Percentiles rank a stretch among this genome's conserved stretches.
These are phyloP conservation scores for Nomia melanderi DNA, from an alignment of 1,140 invertebrate genomes.

Conservation along the genomic window DNA sequence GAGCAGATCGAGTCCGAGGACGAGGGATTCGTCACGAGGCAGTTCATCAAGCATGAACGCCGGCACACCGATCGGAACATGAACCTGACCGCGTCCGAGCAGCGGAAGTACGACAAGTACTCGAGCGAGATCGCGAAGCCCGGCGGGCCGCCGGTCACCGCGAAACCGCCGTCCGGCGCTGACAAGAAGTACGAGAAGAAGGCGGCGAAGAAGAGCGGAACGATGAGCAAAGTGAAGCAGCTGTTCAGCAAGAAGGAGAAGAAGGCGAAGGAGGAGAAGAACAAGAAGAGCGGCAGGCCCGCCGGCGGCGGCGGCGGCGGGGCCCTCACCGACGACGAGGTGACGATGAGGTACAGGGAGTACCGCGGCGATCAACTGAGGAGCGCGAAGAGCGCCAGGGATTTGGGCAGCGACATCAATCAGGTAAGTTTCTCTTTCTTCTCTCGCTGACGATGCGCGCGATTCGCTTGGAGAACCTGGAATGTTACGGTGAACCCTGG, in stretches of 20 bases:
- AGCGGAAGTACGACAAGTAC: constrained; percentile 81
- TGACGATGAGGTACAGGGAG: constrained; percentile 76
- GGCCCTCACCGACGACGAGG: constrained; percentile 76
- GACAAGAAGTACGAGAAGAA: constrained; percentile 79
- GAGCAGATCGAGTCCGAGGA: constrained; percentile 83
- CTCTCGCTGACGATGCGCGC: too few species aligned
- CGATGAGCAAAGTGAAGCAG: constrained; percentile 79
- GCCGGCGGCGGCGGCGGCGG: constrained; percentile 71
- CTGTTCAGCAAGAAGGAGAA: constrained; percentile 79
- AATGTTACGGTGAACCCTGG: too few species aligned
- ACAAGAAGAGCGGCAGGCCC: constrained; percentile 69
- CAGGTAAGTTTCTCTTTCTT: constrained; percentile 64
- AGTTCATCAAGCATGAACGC: constrained; percentile 85
- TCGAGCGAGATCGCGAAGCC: constrained; percentile 60
- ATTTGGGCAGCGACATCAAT: constrained; percentile 77
- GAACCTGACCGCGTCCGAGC: constrained; percentile 73
- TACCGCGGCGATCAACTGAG: constrained; percentile 77
- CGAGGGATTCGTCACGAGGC: constrained; percentile 84
- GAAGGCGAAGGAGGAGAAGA: constrained; percentile 76
- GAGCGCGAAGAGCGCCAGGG: constrained; percentile 74
- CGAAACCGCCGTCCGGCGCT: constrained; percentile 74
- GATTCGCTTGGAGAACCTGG: too few species aligned
- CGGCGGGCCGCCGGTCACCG: constrained; percentile 64
- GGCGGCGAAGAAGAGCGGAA: constrained; percentile 75
- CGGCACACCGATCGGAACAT: constrained; percentile 83